Evolutionary conservation across 2,888 invertebrate genomes (phyloP), one percentile per base, ranked within the genome.

Genomic region (Drosophila setosimentum): DNA sequence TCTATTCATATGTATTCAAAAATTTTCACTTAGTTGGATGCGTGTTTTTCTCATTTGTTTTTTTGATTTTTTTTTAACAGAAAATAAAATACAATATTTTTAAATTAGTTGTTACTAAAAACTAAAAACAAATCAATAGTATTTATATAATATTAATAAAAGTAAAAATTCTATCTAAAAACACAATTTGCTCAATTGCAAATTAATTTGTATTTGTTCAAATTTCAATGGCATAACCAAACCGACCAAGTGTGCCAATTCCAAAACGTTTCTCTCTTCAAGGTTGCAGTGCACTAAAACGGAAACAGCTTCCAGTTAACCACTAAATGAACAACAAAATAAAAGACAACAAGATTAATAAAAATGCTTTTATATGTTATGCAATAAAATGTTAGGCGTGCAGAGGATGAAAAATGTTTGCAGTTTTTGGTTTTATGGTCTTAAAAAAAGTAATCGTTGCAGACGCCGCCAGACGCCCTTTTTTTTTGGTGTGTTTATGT

Each of bases 261-360:
- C 82, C 81, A 78, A 78, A 83, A 78, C 72, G 78, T 68, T 81
- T 50, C 66, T 50, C 65, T 67, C 53, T 29, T 55, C 55, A 37
- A 37, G 61, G 40, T 65, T 69, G 69, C 80, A 68, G 72, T 78
- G 58, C 71, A 79, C 87, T 91, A 92, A 83, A 92, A 92, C 60
- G 89, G 91, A 87, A 90, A 89, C 80, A 90, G 87, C 83, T 92
- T 92, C 92, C 92, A 92, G 88, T 92, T 92, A 92, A 90, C 92
- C 92, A 92, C 92, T 92, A 82, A 57, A 59, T 11, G 64, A 75
- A 68, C 35, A 71, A 66, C 40, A 71, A 66, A 50, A 65, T 3
- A 58, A 51, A 68, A 72, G 50, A 61, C 33, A 64, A 37, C 13
- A 50, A 32, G 53, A 74, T 61, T 64, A 58, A 63, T 69, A 55